Conservation (phyloP, 2,113 vertebrate genomes). For the Lampris megalopsis region DNA sequence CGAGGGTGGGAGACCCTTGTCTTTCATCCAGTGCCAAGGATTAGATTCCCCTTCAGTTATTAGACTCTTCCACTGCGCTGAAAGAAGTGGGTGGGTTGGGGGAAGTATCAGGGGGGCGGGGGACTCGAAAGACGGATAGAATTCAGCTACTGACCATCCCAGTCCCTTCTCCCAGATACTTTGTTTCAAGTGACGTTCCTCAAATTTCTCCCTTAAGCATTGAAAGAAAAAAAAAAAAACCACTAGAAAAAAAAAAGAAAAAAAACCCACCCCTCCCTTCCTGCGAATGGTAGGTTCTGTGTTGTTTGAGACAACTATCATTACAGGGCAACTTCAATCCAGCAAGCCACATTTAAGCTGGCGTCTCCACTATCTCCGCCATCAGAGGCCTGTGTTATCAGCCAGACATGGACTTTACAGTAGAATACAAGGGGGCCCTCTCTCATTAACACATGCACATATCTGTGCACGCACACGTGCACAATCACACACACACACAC, state of each 20-base stretch:
- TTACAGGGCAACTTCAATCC: slow-evolving; percentile 75
- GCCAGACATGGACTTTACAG: slow-evolving; percentile 69
- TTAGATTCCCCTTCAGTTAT: slow-evolving; percentile 84
- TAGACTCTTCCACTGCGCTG: slow-evolving; percentile 83
- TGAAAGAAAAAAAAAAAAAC: slow-evolving; percentile 20
- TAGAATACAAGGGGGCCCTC: slow-evolving; percentile 56
- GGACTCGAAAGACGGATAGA: slow-evolving; percentile 46
- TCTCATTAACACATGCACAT: slow-evolving; percentile 37
- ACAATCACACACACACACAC: slow-evolving; percentile 8
- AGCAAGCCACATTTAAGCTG: slow-evolving; percentile 79
- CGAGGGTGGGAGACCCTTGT: slow-evolving; percentile 75
- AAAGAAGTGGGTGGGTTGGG: slow-evolving; percentile 74
- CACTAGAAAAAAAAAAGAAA: neutral
- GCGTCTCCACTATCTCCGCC: slow-evolving; percentile 81
- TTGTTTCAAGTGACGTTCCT: slow-evolving; percentile 59
- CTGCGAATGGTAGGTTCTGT: slow-evolving; percentile 53
- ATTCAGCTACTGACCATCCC: slow-evolving; percentile 63
- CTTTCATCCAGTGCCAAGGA: slow-evolving; percentile 86
- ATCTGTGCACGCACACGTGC: slow-evolving; percentile 25
- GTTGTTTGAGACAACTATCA: slow-evolving; percentile 82
- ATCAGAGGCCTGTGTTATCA: slow-evolving; percentile 76
- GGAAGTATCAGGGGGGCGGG: slow-evolving; percentile 20
- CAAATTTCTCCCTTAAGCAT: slow-evolving; percentile 24
- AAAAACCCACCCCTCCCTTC: slow-evolving; percentile 32
- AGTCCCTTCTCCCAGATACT: slow-evolving; percentile 27